These are phyloP conservation scores for Burhinus bistriatus DNA, from an alignment of 2,113 vertebrate species.

Conservation along the genomic window DNA sequence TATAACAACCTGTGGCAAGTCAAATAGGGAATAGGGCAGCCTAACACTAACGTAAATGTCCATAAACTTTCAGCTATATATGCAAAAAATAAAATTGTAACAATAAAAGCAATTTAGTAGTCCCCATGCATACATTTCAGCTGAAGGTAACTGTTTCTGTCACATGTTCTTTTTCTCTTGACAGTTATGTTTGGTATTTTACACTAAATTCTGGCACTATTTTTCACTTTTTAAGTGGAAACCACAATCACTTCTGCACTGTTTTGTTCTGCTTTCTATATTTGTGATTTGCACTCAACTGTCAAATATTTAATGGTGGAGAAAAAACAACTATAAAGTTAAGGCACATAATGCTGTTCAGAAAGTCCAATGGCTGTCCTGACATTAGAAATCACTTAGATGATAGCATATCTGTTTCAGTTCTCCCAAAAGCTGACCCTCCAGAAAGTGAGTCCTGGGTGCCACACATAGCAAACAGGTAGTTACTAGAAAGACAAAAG, in stretches of 20 bases:
- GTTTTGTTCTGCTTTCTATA: background rate
- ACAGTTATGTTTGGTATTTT: constrained; percentile 18
- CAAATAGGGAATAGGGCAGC: background rate
- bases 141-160: constrained; percentile 16
- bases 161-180: constrained; percentile 17
- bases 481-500: background rate
- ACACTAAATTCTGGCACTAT: background rate
- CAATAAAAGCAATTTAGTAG: constrained; percentile 38
- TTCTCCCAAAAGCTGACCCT: background rate
- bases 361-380: background rate
- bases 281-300: background rate
- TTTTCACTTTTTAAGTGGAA: constrained; percentile 34
- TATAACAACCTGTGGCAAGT: constrained; percentile 11
- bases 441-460: background rate
- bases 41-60: background rate
- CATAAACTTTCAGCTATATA: constrained; percentile 44
- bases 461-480: background rate
- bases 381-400: background rate
- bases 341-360: background rate
- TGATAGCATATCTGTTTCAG: background rate
- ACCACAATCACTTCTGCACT: background rate
- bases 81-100: constrained; percentile 36
- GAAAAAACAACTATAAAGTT: background rate
- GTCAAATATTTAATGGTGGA: background rate
- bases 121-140: constrained; percentile 5